phyloP scores from a whole-genome alignment of 2,113 vertebrate genomes.

The Stigmatopora argus region DNA sequence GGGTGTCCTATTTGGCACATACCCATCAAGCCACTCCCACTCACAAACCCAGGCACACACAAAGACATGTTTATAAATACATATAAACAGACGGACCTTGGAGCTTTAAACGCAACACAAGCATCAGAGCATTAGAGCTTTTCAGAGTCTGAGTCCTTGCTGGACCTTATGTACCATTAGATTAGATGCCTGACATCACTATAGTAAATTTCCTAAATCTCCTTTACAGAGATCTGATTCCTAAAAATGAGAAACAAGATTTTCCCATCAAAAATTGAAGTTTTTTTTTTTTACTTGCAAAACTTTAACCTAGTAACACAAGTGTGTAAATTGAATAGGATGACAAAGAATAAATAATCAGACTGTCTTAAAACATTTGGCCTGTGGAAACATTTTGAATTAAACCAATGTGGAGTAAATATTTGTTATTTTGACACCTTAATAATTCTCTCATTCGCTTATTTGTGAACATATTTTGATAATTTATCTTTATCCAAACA shows the following conservation, averaged over 20 bases:
- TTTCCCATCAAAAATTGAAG: neutral
- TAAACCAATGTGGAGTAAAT: neutral
- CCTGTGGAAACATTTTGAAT: neutral
- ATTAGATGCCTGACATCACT: slow-evolving; percentile 34
- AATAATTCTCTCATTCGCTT: neutral
- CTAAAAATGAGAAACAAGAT: neutral
- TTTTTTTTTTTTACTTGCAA: neutral
- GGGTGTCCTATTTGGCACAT: slow-evolving; percentile 68
- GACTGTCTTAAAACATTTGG: neutral
- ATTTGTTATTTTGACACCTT: neutral
- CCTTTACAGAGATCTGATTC: neutral
- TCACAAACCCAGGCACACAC: slow-evolving; percentile 5
- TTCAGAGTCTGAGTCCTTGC: slow-evolving; percentile 44
- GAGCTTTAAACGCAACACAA: slow-evolving; percentile 42
- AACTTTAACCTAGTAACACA: neutral
- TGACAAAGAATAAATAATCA: neutral
- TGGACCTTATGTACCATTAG: slow-evolving; percentile 41
- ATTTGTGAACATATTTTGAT: neutral
- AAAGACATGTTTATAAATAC: slow-evolving; percentile 11
- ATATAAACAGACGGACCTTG: slow-evolving; percentile 33
- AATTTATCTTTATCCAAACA: slow-evolving; percentile 9
- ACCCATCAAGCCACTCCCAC: slow-evolving; percentile 11
- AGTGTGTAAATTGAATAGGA: neutral
- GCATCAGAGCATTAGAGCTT: slow-evolving; percentile 31
- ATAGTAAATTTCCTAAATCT: slow-evolving; percentile 13